Conservation (phyloP, 1,140 invertebrate genomes). For the Zaprionus lachaisei region DNA sequence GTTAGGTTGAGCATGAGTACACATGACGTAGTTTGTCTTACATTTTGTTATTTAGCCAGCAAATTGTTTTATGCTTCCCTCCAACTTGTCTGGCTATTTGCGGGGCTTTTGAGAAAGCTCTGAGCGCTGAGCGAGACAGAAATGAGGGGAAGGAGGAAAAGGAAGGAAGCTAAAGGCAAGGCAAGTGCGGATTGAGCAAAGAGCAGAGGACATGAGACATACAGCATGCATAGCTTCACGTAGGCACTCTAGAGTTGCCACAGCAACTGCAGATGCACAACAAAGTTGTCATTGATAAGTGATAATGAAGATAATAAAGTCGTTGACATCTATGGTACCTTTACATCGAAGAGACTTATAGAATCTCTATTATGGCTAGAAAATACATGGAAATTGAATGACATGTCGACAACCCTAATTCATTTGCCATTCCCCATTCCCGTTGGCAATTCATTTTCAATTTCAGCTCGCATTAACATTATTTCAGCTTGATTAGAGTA, state of each 20-base stretch:
- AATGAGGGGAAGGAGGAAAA: background rate
- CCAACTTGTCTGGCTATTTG: slow-evolving; percentile 69
- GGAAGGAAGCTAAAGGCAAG: background rate
- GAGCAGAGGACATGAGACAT: background rate
- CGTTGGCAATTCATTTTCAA: background rate
- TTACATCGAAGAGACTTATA: background rate
- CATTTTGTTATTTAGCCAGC: slow-evolving; percentile 71
- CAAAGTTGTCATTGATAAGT: background rate
- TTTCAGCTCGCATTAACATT: background rate
- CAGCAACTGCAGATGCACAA: background rate
- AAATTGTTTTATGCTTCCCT: slow-evolving; percentile 74
- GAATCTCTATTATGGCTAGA: background rate
- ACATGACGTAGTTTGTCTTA: slow-evolving; percentile 62
- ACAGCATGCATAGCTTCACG: background rate
- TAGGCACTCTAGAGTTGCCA: background rate
- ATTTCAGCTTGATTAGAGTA: slow-evolving; percentile 10
- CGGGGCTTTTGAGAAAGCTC: slow-evolving; percentile 16
- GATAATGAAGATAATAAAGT: background rate
- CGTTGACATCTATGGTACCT: background rate
- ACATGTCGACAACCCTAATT: background rate
- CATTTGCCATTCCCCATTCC: background rate
- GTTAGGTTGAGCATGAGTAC: slow-evolving; percentile 34
- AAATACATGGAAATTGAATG: background rate
- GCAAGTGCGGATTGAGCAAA: background rate
- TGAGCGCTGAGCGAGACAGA: background rate